These are phyloP conservation scores for Acronicta alni DNA, from an alignment of 2,888 invertebrate species.

Conservation along the genomic window DNA sequence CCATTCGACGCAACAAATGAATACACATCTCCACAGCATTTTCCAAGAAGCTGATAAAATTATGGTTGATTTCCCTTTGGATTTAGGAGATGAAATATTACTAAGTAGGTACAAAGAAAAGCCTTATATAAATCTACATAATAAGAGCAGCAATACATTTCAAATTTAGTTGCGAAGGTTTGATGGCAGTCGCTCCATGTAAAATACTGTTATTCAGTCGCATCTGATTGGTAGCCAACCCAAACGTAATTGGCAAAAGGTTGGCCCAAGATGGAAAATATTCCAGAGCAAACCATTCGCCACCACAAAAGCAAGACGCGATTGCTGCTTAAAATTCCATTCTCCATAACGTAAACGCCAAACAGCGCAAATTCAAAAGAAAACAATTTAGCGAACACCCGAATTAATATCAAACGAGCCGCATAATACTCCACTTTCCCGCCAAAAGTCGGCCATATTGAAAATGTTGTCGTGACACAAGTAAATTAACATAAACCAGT, in stretches of 20 bases:
- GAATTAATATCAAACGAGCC: slow-evolving; percentile 52
- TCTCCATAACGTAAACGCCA: slow-evolving; percentile 2
- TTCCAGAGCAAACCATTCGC: too few relatives aligned
- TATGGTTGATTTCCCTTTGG: slow-evolving; percentile 5
- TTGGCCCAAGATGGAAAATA: too few relatives aligned
- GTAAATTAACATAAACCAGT: slow-evolving; percentile 59
- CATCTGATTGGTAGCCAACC: too few relatives aligned
- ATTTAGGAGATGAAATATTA: not conserved
- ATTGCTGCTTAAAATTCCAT: slow-evolving; percentile 12
- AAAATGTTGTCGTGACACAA: slow-evolving; percentile 55
- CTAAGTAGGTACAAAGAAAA: too few relatives aligned
- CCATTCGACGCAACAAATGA: too few relatives aligned
- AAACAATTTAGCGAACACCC: slow-evolving; percentile 38
- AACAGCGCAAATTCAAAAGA: slow-evolving; percentile 24
- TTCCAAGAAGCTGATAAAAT: not conserved
- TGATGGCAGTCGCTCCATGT: too few relatives aligned
- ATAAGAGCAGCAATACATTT: too few relatives aligned
- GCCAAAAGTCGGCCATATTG: slow-evolving; percentile 58
- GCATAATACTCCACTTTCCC: slow-evolving; percentile 54
- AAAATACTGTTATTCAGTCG: too few relatives aligned
- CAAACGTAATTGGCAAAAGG: too few relatives aligned
- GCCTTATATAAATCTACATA: too few relatives aligned
- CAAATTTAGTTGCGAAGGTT: too few relatives aligned
- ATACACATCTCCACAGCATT: not conserved
- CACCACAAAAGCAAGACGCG: not conserved